Percentiles rank a stretch among this genome's conserved stretches.
Conservation (phyloP, 2,888 invertebrate species). For the Habrosyne pyritoides region DNA sequence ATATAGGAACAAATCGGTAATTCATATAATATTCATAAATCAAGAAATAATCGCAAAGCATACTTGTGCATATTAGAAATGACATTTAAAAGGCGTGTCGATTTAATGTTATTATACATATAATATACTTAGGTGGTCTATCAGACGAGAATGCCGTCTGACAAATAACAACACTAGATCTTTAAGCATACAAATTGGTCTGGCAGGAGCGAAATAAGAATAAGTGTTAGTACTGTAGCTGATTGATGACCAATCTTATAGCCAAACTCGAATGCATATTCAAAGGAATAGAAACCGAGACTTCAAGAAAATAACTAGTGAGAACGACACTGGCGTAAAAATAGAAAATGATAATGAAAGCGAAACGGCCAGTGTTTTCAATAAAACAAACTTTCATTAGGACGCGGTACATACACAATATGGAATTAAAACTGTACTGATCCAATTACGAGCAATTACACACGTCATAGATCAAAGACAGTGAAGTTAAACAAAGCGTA, state of each 20-base stretch:
- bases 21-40: no score
- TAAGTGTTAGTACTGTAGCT: not conserved
- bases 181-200: not conserved
- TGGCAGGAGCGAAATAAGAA: not conserved
- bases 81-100: not conserved
- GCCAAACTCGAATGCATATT: not conserved
- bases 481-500: slow-evolving; percentile 4
- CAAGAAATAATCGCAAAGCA: no score
- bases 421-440: slow-evolving; percentile 16
- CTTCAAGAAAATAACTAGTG: not conserved
- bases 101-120: not conserved
- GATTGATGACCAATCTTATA: not conserved
- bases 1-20: no score
- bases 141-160: not conserved
- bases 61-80: not conserved
- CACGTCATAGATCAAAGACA: slow-evolving; percentile 13
- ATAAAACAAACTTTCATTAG: not conserved
- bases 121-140: not conserved
- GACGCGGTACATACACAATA: not conserved
- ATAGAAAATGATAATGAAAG: slow-evolving; percentile 3
- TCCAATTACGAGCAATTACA: slow-evolving; percentile 23
- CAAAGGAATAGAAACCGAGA: not conserved
- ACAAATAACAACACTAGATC: not conserved
- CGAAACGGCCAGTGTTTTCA: not conserved
- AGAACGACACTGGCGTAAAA: not conserved